Conservation (phyloP, 2,113 vertebrate species). For the Misgurnus anguillicaudatus region DNA sequence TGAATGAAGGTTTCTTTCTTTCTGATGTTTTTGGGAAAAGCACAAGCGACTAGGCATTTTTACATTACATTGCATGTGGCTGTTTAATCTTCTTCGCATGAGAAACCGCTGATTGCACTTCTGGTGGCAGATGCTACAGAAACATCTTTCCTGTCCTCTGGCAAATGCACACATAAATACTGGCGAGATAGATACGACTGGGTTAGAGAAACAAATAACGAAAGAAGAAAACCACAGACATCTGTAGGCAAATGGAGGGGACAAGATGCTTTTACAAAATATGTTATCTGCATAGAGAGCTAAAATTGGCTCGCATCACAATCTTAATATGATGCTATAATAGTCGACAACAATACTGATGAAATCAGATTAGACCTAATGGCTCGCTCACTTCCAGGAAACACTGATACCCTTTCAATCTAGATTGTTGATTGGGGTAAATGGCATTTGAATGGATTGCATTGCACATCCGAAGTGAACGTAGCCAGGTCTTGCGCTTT, state of each 20-base stretch:
- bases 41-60: neutral
- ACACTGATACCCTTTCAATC: slow-evolving; percentile 11
- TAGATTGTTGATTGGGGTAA: slow-evolving; percentile 30
- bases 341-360: slow-evolving; percentile 1
- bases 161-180: neutral
- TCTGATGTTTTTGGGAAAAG: slow-evolving; percentile 5
- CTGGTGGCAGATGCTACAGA: slow-evolving; percentile 24
- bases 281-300: neutral
- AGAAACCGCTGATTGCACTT: slow-evolving; percentile 23
- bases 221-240: neutral
- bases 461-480: slow-evolving; percentile 7
- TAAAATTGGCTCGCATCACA: neutral
- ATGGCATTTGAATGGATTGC: slow-evolving; percentile 26
- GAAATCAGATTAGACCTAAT: slow-evolving; percentile 8
- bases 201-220: neutral
- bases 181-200: slow-evolving; percentile 5
- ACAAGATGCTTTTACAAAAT: slow-evolving; percentile 5
- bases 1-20: neutral
- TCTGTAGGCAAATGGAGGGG: neutral
- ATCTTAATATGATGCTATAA: neutral
- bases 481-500: neutral
- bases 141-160: neutral
- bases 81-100: slow-evolving; percentile 23
- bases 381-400: neutral
- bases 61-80: neutral